phyloP scores from a whole-genome alignment of 1,140 invertebrate species.

The Brachionus asplanchnoidis region DNA sequence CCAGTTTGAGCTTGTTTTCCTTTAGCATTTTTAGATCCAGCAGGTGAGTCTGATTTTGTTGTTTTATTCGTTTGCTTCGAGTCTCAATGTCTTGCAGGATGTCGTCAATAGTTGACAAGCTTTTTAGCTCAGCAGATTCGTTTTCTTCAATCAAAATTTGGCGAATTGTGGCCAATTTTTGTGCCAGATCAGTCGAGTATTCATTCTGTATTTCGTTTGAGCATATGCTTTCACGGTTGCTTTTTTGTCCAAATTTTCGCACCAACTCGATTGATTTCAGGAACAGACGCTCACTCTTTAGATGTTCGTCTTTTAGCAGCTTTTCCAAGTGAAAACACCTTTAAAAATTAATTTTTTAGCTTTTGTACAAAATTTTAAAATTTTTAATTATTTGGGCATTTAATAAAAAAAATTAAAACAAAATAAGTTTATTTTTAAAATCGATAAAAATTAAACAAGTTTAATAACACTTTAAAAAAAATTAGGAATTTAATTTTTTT shows the following conservation, averaged over 20 bases:
- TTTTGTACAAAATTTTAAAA: background rate
- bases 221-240: background rate
- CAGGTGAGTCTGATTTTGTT: background rate
- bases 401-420: no score
- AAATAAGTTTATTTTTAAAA: no score
- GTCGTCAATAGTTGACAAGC: background rate
- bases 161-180: background rate
- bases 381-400: no score
- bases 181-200: background rate
- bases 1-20: constrained; percentile 2
- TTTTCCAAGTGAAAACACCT: constrained; percentile 36
- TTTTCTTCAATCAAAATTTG: background rate
- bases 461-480: no score
- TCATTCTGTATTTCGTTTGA: background rate
- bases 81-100: background rate
- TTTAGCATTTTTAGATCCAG: background rate
- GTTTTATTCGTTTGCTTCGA: background rate
- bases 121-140: background rate
- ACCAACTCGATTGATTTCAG: background rate
- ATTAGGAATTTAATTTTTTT: no score
- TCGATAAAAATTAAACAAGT: no score
- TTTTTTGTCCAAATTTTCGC: background rate
- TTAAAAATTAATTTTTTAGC: background rate
- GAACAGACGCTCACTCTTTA: background rate
- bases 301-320: constrained; percentile 25